phyloP scores from a whole-genome alignment of 2,888 invertebrate species.

The Clitarchus hookeri region DNA sequence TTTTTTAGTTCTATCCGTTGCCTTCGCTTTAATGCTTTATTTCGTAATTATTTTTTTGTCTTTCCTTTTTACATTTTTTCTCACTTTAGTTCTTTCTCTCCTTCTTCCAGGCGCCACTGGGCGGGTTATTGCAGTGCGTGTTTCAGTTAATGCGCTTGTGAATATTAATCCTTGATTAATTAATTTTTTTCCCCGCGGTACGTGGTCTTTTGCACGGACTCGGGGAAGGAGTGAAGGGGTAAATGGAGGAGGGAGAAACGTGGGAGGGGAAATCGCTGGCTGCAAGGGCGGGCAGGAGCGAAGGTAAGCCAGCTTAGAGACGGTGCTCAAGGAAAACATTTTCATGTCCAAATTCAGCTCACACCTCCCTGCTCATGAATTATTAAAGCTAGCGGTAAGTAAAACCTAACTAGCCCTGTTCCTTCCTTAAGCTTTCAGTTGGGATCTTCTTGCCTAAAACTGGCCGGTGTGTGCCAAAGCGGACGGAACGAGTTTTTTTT shows the following conservation, averaged over 20 bases:
- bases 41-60: neutral
- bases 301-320: neutral
- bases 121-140: neutral
- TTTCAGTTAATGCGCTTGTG: constrained; percentile 14
- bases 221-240: neutral
- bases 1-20: neutral
- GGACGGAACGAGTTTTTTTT: too few relatives aligned
- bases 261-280: neutral
- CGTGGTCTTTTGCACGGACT: neutral
- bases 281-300: neutral
- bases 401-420: neutral
- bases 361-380: constrained; percentile 9
- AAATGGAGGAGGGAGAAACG: too few relatives aligned
- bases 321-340: neutral
- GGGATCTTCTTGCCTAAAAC: neutral
- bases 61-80: neutral
- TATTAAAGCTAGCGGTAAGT: neutral
- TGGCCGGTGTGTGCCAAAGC: too few relatives aligned
- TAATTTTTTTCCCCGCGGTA: neutral
- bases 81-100: neutral
- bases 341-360: neutral
- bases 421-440: neutral
- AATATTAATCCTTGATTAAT: constrained; percentile 6
- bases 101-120: neutral
- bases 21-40: neutral